phyloP scores from a whole-genome alignment of 2,888 invertebrate genomes.

The Agriopis aurantiaria region DNA sequence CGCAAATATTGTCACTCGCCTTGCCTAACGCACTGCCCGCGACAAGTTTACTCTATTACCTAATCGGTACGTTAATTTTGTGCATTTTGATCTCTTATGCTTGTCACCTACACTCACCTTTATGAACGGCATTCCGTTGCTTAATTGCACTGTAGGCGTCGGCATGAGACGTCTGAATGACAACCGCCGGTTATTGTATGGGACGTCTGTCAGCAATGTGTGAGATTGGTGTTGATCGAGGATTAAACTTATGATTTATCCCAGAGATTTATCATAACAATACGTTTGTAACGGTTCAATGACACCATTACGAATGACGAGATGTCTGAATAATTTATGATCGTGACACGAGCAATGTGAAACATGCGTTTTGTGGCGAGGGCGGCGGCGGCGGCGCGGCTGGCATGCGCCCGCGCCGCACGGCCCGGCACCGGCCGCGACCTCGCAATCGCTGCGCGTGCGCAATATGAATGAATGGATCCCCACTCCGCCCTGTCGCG shows the following conservation, averaged over 20 bases:
- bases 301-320: conserved; percentile 60
- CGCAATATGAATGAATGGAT: conserved; percentile 79
- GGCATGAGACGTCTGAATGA: conserved; percentile 60
- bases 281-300: conserved; percentile 61
- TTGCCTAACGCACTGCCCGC: conserved; percentile 72
- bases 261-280: conserved; percentile 60
- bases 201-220: conserved; percentile 59
- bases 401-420: conserved; percentile 46
- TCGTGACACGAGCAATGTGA: conserved; percentile 63
- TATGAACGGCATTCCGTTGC: conserved; percentile 59
- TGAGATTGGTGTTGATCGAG: conserved; percentile 55
- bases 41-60: conserved; percentile 75
- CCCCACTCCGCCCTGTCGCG: conserved; percentile 61
- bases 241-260: conserved; percentile 54
- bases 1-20: conserved; percentile 83
- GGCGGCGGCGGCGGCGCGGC: conserved; percentile 50
- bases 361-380: conserved; percentile 61
- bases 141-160: conserved; percentile 64
- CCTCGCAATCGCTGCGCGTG: conserved; percentile 69
- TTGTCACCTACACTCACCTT: conserved; percentile 61
- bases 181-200: conserved; percentile 55
- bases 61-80: conserved; percentile 64
- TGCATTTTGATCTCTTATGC: conserved; percentile 52
- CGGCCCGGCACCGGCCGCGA: conserved; percentile 51
- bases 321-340: conserved; percentile 65